These are phyloP conservation scores for Eupithecia abbreviata DNA, from an alignment of 2,888 invertebrate species.

Conservation along the genomic window DNA sequence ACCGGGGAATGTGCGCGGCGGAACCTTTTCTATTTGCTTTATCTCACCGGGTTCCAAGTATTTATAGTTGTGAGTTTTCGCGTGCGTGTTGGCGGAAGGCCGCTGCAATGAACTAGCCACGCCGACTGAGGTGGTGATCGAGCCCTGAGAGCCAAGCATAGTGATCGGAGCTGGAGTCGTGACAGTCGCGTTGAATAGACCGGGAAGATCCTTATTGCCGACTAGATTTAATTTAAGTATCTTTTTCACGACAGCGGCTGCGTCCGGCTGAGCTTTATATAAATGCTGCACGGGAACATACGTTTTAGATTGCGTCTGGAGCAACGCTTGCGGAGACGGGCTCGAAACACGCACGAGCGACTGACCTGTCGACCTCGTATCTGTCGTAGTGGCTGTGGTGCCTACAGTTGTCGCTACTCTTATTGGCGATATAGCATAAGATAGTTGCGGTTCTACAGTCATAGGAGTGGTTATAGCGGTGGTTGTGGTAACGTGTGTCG, in stretches of 20 bases:
- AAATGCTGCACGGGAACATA: constrained; percentile 24
- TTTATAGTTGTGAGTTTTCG: constrained; percentile 14
- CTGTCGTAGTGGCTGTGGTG: constrained; percentile 9
- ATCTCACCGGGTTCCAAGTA: constrained; percentile 28
- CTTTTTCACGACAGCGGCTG: background rate
- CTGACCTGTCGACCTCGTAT: constrained; percentile 2
- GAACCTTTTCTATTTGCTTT: constrained; percentile 17
- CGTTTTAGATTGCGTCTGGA: constrained; percentile 9
- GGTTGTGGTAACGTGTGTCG: constrained; percentile 13
- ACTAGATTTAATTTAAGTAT: constrained; percentile 15
- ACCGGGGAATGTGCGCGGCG: constrained; percentile 35
- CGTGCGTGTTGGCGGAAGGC: constrained; percentile 11
- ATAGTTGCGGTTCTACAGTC: constrained; percentile 3
- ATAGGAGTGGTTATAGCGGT: constrained; percentile 20
- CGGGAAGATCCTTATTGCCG: constrained; percentile 11
- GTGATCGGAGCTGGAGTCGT: constrained; percentile 12
- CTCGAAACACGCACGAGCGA: constrained; percentile 13
- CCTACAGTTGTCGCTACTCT: constrained; percentile 8
- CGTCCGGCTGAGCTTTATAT: background rate
- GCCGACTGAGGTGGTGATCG: constrained; percentile 4
- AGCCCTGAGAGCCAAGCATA: constrained; percentile 13
- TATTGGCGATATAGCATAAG: constrained; percentile 21
- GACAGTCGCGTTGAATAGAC: background rate
- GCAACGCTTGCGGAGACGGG: background rate
- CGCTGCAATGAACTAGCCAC: constrained; percentile 2